Percentiles rank a stretch among this genome's conserved stretches.
These are phyloP conservation scores for Procavia capensis DNA, from an alignment of 2,113 vertebrate genomes.

Conservation along the genomic window DNA sequence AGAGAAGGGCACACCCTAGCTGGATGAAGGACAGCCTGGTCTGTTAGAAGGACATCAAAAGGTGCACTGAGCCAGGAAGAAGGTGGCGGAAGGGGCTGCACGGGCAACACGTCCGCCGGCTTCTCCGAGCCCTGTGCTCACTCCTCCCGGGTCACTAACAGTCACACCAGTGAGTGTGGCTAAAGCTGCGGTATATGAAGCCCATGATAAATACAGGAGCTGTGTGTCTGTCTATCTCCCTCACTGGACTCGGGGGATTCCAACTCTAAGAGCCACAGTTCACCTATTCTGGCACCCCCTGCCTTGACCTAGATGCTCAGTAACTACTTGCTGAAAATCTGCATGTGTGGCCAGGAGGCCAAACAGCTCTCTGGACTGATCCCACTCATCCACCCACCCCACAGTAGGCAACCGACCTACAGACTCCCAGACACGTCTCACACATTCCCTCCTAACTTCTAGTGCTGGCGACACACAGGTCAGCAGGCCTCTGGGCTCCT, in stretches of 20 bases:
- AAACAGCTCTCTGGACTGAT: background rate
- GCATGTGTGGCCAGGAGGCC: background rate
- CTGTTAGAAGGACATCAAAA: accelerated
- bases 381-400: background rate
- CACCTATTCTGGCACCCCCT: background rate
- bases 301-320: background rate
- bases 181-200: background rate
- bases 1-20: background rate
- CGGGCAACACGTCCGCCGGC: accelerated
- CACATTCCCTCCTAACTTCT: background rate
- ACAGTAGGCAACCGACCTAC: background rate
- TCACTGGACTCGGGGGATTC: background rate
- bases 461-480: background rate
- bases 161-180: accelerated
- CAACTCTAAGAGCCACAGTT: accelerated
- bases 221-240: background rate
- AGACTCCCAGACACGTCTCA: background rate
- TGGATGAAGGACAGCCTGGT: background rate
- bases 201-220: accelerated
- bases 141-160: background rate
- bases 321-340: background rate
- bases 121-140: background rate
- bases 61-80: accelerated
- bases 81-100: accelerated
- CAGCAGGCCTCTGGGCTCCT: background rate